Evolutionary conservation across 2,888 invertebrate genomes (phyloP), one percentile per base, ranked within the genome.

Genomic region (Polylopha cassiicola): DNA sequence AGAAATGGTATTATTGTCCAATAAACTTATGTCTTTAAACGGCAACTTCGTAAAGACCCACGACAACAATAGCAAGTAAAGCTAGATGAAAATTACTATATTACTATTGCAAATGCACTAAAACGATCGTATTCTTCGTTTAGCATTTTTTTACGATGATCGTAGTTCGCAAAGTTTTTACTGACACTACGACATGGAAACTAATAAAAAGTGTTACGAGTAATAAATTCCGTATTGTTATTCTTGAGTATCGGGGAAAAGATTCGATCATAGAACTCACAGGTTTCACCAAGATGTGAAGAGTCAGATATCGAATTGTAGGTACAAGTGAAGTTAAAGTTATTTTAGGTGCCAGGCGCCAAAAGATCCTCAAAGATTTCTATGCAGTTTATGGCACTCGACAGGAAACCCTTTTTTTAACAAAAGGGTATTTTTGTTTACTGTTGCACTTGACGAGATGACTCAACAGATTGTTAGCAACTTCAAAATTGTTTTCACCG

Each of bases 301-400:
- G n/a, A n/a, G n/a, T n/a, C n/a, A n/a, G n/a, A n/a, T n/a, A n/a
- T n/a, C n/a, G n/a, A n/a, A n/a, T n/a, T n/a, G n/a, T n/a, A n/a
- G n/a, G n/a, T n/a, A n/a, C n/a, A n/a, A n/a, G n/a, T n/a, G n/a
- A n/a, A n/a, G n/a, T n/a, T n/a, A 60, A 43, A 54, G 55, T 70
- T 72, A 58, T 70, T 72, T 73, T 70, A 70, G 69, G 68, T 62
- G 58, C 62, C 64, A 59, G 82, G 82, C 82, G 82, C 81, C 82
- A 66, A 69, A 59, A 81, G 80, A 64, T 60, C 66, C 57, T 65
- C 58, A 61, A 65, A 56, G 58, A 50, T 58, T 45, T 43, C 58
- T 61, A 61, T 63, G 64, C 58, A 62, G 46, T 51, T 64, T 75
- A 36, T 49, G 38, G 28, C 51, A 39, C 50, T 46, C 33, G 27